Base-by-base conservation (phyloP, 1,140 invertebrate genomes). In the Pissodes strobi region DNA sequence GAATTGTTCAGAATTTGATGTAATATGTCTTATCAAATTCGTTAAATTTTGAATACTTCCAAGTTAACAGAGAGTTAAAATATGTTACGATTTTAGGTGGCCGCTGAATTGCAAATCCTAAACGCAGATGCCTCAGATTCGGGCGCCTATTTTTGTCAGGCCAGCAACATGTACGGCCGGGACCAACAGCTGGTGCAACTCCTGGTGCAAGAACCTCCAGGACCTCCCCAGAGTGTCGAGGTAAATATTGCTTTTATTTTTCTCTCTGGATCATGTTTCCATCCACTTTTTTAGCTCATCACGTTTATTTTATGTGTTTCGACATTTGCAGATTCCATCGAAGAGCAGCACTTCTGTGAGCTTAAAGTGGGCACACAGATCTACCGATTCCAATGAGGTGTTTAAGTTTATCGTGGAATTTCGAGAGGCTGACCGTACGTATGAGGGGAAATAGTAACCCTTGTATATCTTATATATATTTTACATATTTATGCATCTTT, bases 141-240 rank as follows among this genome's bases (percentile, higher is more conserved):
- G 58, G 91, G 89, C 0, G 85, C 90, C 0, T 94, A 94, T 77
- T 90, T 91, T 58, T 95, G 93, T 75, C 84, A 87, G 64, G 90
- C 91, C 2, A 88, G 84, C 68, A 95, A 95, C 80, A 80, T 87
- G 22, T 91, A 91, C 72, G 92, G 92, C 6, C 85, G 86, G 62
- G 92, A 94, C 76, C 89, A 92, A 72, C 89, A 92, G 70, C 80
- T 88, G 23, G 89, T 93, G 25, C 88, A 91, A 71, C 79, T 95
- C 6, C 82, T 89, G 51, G 91, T 94, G 0, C 90, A 93, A 85
- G 90, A 92, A 74, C 88, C 87, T 9, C 90, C 90, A 1, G 83
- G 87, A 70, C 83, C 87, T 27, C 90, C 90, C 1, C 83, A 80
- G 55, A 82, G 85, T 38, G 70, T 91, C 27, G 87, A 89, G 73